Evolutionary conservation across 2,797 vertebrate species (phyloP).

Genomic region (Artibeus jamaicensis): DNA sequence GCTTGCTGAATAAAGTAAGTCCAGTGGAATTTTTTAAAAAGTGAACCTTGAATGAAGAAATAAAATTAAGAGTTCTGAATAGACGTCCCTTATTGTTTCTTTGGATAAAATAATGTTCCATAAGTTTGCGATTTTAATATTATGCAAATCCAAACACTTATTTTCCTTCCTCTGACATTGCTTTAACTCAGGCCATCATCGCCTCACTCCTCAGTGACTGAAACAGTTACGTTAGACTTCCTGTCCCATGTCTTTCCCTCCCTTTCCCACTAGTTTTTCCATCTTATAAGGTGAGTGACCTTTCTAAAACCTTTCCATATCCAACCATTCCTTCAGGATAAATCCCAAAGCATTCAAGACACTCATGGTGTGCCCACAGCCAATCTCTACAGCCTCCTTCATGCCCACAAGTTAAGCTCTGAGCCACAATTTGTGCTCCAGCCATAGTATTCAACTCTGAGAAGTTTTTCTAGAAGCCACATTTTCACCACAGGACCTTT

Average conservation of each 20-base stretch:
- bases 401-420: not conserved
- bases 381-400: not conserved
- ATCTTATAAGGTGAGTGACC: not conserved
- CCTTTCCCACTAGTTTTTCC: not conserved
- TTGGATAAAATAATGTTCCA: not conserved
- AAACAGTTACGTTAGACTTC: not conserved
- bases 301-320: not conserved
- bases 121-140: not conserved
- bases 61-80: conserved; percentile 2
- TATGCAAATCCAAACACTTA: not conserved
- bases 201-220: not conserved
- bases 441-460: too few species aligned
- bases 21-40: not conserved
- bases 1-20: not conserved
- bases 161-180: not conserved
- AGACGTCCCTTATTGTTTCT: not conserved
- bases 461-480: not conserved
- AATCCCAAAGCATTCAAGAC: not conserved
- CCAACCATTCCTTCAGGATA: not conserved
- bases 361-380: not conserved
- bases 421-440: not conserved
- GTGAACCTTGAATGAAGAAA: not conserved
- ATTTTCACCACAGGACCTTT: not conserved
- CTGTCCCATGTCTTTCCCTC: not conserved
- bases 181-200: not conserved